Evolutionary conservation across 37 sponge, comb jelly and placozoan genomes (phyloP).

Genomic region (Amphimedon queenslandica): DNA sequence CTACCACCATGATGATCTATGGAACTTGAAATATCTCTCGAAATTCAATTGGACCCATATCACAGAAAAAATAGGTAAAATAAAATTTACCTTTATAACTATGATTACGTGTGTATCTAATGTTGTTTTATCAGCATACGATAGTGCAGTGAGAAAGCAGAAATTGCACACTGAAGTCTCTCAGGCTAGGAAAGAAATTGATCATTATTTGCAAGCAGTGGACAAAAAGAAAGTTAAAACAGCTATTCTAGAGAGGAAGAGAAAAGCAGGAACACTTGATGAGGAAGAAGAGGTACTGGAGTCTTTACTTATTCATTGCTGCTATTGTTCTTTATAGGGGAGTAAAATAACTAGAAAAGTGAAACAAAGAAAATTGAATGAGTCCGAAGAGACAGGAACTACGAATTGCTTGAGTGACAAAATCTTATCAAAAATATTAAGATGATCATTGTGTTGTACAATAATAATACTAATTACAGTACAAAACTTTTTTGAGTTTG

Average conservation of each 20-base stretch:
- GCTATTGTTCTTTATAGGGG: too few species aligned
- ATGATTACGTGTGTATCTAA: not conserved
- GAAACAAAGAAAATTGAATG: too few species aligned
- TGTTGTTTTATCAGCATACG: slow-evolving; percentile 58
- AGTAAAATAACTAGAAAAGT: too few species aligned
- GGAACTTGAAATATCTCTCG: slow-evolving; percentile 95
- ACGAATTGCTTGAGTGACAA: too few species aligned
- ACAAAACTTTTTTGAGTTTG: too few species aligned
- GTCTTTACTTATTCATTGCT: too few species aligned
- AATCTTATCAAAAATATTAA: too few species aligned
- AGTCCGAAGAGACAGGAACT: too few species aligned
- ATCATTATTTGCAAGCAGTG: slow-evolving; percentile 71
- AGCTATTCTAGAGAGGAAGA: slow-evolving; percentile 79
- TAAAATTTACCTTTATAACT: not conserved
- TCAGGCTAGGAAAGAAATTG: slow-evolving; percentile 82
- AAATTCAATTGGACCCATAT: slow-evolving; percentile 93
- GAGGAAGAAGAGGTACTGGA: not conserved
- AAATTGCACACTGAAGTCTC: slow-evolving; percentile 79
- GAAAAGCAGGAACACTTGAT: slow-evolving; percentile 27
- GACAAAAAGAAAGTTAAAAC: slow-evolving; percentile 71
- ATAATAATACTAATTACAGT: too few species aligned
- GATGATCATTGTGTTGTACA: too few species aligned
- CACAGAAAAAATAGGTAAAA: slow-evolving; percentile 87
- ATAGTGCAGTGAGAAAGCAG: slow-evolving; percentile 83
- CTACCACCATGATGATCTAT: slow-evolving; percentile 92